Percentiles rank a stretch among this genome's conserved stretches.
Conservation (phyloP, 2,797 vertebrate genomes). For the Vespertilio murinus region DNA sequence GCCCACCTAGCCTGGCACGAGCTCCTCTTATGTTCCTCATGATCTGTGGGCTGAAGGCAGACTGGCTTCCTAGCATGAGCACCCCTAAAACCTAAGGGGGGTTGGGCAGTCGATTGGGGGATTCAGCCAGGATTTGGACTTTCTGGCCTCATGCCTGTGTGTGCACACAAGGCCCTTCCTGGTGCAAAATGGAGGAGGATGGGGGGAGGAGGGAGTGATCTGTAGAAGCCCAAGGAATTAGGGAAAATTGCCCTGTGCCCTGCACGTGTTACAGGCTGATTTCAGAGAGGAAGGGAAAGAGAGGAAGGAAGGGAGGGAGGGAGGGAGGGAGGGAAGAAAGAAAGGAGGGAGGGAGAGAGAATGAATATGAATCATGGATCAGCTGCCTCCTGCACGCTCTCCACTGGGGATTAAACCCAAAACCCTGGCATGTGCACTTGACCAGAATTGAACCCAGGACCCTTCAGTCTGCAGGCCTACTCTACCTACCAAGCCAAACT, state of each 20-base stretch:
- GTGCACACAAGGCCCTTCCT: background rate
- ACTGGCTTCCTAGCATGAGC: background rate
- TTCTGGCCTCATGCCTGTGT: fast-evolving
- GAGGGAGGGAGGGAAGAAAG: no score
- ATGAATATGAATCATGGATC: no score
- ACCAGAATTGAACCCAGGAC: no score
- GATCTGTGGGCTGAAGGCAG: background rate
- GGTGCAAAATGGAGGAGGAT: background rate
- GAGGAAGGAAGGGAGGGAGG: no score
- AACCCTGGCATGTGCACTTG: no score
- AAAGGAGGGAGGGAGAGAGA: no score
- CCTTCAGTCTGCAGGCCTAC: no score
- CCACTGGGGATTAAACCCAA: fast-evolving
- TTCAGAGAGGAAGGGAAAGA: no score
- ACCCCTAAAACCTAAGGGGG: background rate
- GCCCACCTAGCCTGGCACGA: background rate
- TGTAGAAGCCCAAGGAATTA: background rate
- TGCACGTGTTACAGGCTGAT: no score
- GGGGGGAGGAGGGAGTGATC: background rate
- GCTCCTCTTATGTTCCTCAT: background rate
- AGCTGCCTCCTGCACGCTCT: no score
- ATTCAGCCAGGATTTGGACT: background rate
- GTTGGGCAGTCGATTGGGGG: background rate
- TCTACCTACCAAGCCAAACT: no score
- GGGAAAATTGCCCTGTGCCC: no score